Base-by-base conservation (phyloP, 92 coral and sea anemone genomes). In the Scolanthus callimorphus region DNA sequence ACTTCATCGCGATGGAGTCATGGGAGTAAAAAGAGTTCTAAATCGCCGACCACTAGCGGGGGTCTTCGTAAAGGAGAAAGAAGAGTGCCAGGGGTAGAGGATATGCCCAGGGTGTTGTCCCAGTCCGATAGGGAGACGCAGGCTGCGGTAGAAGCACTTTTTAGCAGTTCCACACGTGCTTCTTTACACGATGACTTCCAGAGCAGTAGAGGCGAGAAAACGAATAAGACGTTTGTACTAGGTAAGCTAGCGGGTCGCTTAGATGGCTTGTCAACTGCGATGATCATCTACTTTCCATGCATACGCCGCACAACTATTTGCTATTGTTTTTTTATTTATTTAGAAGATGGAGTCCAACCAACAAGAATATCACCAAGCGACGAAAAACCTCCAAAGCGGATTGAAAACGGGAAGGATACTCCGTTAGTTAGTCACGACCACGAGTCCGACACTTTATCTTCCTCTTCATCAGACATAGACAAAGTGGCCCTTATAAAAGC, bases 151-250 rank as follows among this genome's bases (percentile, higher is more conserved):
- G 90, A 87, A 30, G 86, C 81, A 28, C 53, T 87, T 0, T 87
- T 87, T 46, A 52, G 66, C 12, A 48, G 52, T 10, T n/a, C n/a
- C n/a, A n/a, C n/a, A n/a, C n/a, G n/a, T n/a, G 65, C 66, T 6
- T 39, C 68, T 15, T 43, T 83, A 22, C 90, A 90, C 2, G 73
- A 82, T 34, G 87, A 79, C 4, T 62, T 87, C 46, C 81, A 73
- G 65, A 83, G 83, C 86, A 77, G 82, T 21, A 81, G 91, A 63
- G 85, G 76, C 41, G 83, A 88, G 37, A 17, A 51, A 20, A 73
- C 47, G n/a, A 91, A 88, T 59, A 55, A 66, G 49, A 91, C 97
- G 2, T 88, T 88, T 74, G 96, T 91, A 9, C 38, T 83, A 8
- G 91, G 97, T 91, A 49, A 74, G 86, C 31, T 15, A 12, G 0